A percentile compares a stretch with the other conserved stretches of the same genome.
These are phyloP conservation scores for Mylabris phalerata DNA, from an alignment of 1,140 invertebrate species.

Conservation along the genomic window DNA sequence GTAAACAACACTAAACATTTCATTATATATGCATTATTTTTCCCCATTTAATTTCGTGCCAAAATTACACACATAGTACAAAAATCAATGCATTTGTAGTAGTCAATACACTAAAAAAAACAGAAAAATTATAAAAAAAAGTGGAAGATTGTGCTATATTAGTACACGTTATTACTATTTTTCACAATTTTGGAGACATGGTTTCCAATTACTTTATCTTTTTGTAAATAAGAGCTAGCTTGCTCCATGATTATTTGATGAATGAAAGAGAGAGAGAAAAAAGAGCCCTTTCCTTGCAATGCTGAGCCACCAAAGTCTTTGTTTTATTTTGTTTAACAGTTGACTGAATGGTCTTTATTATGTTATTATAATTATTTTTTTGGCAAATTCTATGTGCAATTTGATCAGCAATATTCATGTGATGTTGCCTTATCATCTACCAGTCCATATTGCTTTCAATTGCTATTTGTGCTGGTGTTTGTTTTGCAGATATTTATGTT, in stretches of 20 bases:
- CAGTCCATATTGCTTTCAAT: conserved; percentile 9
- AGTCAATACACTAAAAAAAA: conserved; percentile 3
- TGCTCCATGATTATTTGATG: background rate
- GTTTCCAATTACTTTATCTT: conserved; percentile 4
- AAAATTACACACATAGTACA: conserved; percentile 12
- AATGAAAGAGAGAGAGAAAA: conserved; percentile 1
- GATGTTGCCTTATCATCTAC: conserved; percentile 10
- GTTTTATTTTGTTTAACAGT: conserved; percentile 12
- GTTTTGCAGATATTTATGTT: conserved; percentile 5
- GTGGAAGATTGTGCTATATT: conserved; percentile 5
- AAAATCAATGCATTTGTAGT: conserved; percentile 7
- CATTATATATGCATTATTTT: too few relatives aligned
- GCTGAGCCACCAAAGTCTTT: conserved; percentile 16
- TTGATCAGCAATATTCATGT: conserved; percentile 15
- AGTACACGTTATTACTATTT: background rate
- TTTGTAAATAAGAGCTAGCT: conserved; percentile 12
- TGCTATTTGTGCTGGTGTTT: conserved; percentile 14
- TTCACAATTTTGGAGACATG: background rate
- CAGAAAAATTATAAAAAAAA: background rate
- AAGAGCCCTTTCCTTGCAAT: conserved; percentile 4
- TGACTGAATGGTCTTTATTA: conserved; percentile 3
- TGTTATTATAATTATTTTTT: conserved; percentile 2
- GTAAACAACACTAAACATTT: background rate
- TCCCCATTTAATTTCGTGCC: conserved; percentile 1
- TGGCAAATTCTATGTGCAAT: conserved; percentile 11